phyloP scores from a whole-genome alignment of 2,797 vertebrate genomes.

The Dicrostonyx torquatus region DNA sequence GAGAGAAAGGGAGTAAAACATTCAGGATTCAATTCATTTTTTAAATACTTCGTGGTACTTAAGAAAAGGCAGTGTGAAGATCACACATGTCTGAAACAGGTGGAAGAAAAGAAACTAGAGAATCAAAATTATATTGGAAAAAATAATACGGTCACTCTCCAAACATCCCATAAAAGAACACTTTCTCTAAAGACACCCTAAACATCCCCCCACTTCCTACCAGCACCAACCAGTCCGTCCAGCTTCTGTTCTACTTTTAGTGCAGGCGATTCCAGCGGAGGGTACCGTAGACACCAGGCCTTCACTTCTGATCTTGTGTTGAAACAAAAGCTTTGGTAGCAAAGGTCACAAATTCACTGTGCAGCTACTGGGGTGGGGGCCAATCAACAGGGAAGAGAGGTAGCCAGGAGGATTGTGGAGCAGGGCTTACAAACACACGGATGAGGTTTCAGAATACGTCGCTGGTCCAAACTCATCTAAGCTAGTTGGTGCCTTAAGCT shows the following conservation, averaged over 20 bases:
- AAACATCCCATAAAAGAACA: not conserved
- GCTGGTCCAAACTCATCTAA: not conserved
- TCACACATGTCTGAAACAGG: not conserved
- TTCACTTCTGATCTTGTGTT: not conserved
- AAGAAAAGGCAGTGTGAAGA: constrained; percentile 18
- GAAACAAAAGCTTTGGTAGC: not conserved
- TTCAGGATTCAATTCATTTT: constrained; percentile 53
- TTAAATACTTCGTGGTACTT: not conserved
- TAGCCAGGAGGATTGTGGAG: not conserved
- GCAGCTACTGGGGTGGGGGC: not conserved
- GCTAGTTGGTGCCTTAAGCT: not conserved
- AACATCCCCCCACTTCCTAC: not conserved
- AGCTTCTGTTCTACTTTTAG: not conserved
- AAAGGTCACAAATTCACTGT: not conserved
- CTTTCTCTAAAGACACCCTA: not conserved
- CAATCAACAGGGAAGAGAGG: not conserved
- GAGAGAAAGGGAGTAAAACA: constrained; percentile 10
- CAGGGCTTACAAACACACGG: not conserved
- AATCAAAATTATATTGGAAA: not conserved
- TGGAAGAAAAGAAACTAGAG: not conserved
- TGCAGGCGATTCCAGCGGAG: not conserved
- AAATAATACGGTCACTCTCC: not conserved
- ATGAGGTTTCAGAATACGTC: not conserved
- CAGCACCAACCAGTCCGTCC: not conserved
- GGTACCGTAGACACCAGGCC: not conserved